Evolutionary conservation across 2,113 vertebrate species (phyloP).

Genomic region (Emydura subglobosa): DNA sequence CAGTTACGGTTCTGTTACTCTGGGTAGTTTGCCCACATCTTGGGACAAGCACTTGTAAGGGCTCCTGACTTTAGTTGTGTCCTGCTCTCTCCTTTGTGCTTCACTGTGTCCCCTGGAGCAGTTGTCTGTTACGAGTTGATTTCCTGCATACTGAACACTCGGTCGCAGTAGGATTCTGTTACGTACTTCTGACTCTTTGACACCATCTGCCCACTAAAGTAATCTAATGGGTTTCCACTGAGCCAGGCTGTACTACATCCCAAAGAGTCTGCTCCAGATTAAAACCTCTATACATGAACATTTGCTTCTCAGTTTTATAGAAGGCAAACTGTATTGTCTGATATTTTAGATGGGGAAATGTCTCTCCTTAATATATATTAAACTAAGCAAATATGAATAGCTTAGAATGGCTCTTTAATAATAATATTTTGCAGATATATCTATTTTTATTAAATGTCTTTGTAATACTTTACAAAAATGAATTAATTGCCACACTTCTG

Average conservation of each 20-base stretch:
- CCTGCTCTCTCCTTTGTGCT: neutral
- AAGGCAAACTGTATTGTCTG: neutral
- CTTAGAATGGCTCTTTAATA: neutral
- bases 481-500: neutral
- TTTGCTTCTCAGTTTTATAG: neutral
- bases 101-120: slow-evolving; percentile 57
- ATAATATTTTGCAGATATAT: neutral
- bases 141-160: slow-evolving; percentile 65
- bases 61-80: neutral
- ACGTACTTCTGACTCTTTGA: slow-evolving; percentile 61
- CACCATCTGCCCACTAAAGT: slow-evolving; percentile 73
- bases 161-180: slow-evolving; percentile 62
- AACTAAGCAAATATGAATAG: neutral
- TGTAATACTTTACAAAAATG: neutral
- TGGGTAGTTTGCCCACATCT: neutral
- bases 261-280: slow-evolving; percentile 38
- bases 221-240: slow-evolving; percentile 72
- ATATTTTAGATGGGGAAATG: neutral
- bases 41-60: neutral
- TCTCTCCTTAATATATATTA: neutral
- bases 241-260: slow-evolving; percentile 58
- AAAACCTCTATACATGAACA: neutral
- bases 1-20: neutral
- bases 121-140: slow-evolving; percentile 57
- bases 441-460: neutral